phyloP scores from a whole-genome alignment of 2,797 vertebrate genomes.

The Philypnodon macrostomus region DNA sequence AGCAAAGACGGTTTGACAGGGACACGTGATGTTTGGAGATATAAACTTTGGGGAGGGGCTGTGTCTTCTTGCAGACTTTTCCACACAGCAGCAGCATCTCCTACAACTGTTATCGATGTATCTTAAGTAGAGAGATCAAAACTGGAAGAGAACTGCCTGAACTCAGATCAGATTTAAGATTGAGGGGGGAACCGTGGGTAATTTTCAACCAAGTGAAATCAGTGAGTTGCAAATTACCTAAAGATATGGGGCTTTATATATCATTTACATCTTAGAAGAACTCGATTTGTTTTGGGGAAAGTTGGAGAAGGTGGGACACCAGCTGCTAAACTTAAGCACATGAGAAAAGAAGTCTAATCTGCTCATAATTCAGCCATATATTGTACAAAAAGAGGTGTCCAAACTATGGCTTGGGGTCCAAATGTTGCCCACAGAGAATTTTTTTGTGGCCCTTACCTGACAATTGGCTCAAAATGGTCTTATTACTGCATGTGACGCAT shows the following conservation, averaged over 20 bases:
- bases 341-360: too few relatives aligned
- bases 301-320: too few relatives aligned
- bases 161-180: slow-evolving; percentile 66
- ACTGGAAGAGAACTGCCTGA: slow-evolving; percentile 52
- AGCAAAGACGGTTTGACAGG: slow-evolving; percentile 37
- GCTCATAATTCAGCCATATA: too few relatives aligned
- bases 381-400: too few relatives aligned
- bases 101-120: slow-evolving; percentile 59
- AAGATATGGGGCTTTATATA: slow-evolving; percentile 68
- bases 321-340: too few relatives aligned
- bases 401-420: too few relatives aligned
- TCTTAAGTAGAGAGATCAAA: slow-evolving; percentile 71
- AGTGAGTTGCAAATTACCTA: slow-evolving; percentile 51
- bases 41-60: slow-evolving; percentile 35
- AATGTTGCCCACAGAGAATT: too few relatives aligned
- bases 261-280: too few relatives aligned
- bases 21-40: slow-evolving; percentile 43
- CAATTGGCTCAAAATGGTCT: too few relatives aligned
- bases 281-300: too few relatives aligned
- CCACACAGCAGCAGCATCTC: slow-evolving; percentile 18
- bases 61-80: slow-evolving; percentile 16
- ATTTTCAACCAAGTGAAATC: slow-evolving; percentile 46
- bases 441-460: too few relatives aligned
- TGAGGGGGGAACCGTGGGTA: slow-evolving; percentile 61
- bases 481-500: too few relatives aligned